These are phyloP conservation scores for Scelioninae gen. 1 DNA, from an alignment of 2,888 invertebrate genomes.

Conservation along the genomic window DNA sequence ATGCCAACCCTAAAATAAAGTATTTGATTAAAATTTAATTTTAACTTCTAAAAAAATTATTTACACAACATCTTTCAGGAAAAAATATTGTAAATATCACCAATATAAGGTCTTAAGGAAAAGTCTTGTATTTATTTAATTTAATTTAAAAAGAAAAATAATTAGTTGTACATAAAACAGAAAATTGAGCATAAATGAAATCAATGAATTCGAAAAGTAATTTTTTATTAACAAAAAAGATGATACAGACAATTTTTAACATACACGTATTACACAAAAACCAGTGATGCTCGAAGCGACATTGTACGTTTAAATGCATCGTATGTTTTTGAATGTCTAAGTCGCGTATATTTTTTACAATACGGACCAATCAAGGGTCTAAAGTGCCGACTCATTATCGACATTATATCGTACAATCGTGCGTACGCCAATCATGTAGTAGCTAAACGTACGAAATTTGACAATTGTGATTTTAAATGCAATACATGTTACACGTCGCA, in stretches of 20 bases:
- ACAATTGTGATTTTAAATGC: background rate
- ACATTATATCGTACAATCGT: background rate
- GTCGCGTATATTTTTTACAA: slow-evolving; percentile 35
- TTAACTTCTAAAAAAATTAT: too few species aligned
- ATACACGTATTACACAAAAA: slow-evolving; percentile 37
- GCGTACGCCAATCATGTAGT: background rate
- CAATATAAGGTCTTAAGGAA: too few species aligned
- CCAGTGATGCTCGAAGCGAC: slow-evolving; percentile 11
- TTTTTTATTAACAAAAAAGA: background rate
- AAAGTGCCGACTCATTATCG: background rate
- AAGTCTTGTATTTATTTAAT: too few species aligned
- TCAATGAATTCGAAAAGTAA: background rate
- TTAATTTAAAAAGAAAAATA: too few species aligned
- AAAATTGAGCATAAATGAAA: background rate
- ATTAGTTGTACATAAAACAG: too few species aligned
- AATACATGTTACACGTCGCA: slow-evolving; percentile 28
- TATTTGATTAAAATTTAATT: too few species aligned
- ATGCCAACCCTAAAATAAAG: too few species aligned
- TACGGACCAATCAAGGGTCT: background rate
- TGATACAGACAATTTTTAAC: slow-evolving; percentile 30
- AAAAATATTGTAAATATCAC: too few species aligned
- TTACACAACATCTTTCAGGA: too few species aligned
- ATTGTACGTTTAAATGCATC: slow-evolving; percentile 31
- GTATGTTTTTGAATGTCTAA: slow-evolving; percentile 30
- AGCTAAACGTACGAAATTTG: slow-evolving; percentile 4